Evolutionary conservation across 1,140 invertebrate species (phyloP), one percentile per base, ranked within the genome.

Genomic region (Drosophila novamexicana): DNA sequence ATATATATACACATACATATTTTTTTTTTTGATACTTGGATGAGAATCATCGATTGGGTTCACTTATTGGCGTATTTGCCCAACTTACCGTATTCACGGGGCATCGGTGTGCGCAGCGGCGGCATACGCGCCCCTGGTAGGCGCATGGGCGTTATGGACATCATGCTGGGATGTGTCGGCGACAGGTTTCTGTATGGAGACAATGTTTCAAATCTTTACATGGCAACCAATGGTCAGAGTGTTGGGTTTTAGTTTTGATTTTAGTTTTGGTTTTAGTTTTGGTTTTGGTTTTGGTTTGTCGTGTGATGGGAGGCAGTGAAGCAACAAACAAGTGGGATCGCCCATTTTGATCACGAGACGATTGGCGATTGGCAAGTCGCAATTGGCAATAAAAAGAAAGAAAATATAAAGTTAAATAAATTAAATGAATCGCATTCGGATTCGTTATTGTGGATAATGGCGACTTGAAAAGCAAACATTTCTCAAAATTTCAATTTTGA

Each of bases 51-150:
- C 47, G 9, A 18, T 45, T 63, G 34, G 49, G 70, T 74, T 88
- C 72, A 89, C 69, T 86, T 69, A 61, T 68, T 84, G 84, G 77
- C 82, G 39, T 77, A 88, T 81, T 90, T 83, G 79, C 84, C 76
- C 71, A 81, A 91, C 96, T 97, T 95, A 97, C 96, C 96, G 94
- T 97, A 97, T 93, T 97, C 96, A 84, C 96, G 94, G 81, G 96
- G 95, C 94, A 97, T 96, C 75, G 96, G 95, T 92, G 95, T 95
- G 92, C 96, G 94, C 93, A 96, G 92, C 93, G 94, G 82, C 94
- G 94, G 83, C 94, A 94, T 85, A 92, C 94, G 92, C 94, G 95
- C 92, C 94, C 95, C 92, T 95, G 77, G 84, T 7, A 92, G 75
- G 65, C 91, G 84, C 80, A 92, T 88, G 42, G 92, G 92, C 72